Evolutionary conservation across 2,797 vertebrate genomes (phyloP), one percentile per base, ranked within the genome.

Genomic region (Sebastes diaconus): DNA sequence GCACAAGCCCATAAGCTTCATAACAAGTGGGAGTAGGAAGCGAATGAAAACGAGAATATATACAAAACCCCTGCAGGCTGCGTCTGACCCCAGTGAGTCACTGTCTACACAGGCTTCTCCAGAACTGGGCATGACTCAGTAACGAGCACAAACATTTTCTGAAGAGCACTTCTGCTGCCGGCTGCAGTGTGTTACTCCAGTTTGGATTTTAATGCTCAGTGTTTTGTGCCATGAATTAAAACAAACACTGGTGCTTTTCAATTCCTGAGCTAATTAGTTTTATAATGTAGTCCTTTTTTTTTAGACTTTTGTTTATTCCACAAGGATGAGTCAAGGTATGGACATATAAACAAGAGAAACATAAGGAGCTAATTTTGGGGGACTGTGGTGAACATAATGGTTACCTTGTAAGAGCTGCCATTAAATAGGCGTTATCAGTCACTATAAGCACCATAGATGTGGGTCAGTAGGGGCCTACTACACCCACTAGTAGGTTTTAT

Each of bases 51-150:
- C 0, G 1, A 69, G 81, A 79, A 80, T 68, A 83, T 32, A 78
- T 18, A 80, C 8, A 57, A 81, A 86, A 78, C 20, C 80, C 71
- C 92, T 81, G 80, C 85, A 85, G 88, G 90, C 88, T 80, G 86
- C 0, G 85, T 91, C 88, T 93, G 90, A 93, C 92, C 87, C 74
- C 68, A 16, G 82, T 93, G 92, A 94, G 90, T 93, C 92, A 93
- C 87, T 39, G 89, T 92, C 91, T 90, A 72, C 75, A 74, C 54
- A 8, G 58, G 84, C 85, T 82, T 85, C 79, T 85, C 75, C 83
- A 73, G 67, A 64, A 72, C 20, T 34, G 73, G 71, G 18, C 70
- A 79, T 90, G 89, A 92, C 64, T 91, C 88, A 83, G 81, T 72
- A 66, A 81, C 63, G 20, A 79, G 73, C 77, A 36, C 58, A 22